A percentile compares a stretch with the other conserved stretches of the same genome.
These are phyloP conservation scores for Metopolophium dirhodum DNA, from an alignment of 1,140 invertebrate genomes.

Conservation along the genomic window DNA sequence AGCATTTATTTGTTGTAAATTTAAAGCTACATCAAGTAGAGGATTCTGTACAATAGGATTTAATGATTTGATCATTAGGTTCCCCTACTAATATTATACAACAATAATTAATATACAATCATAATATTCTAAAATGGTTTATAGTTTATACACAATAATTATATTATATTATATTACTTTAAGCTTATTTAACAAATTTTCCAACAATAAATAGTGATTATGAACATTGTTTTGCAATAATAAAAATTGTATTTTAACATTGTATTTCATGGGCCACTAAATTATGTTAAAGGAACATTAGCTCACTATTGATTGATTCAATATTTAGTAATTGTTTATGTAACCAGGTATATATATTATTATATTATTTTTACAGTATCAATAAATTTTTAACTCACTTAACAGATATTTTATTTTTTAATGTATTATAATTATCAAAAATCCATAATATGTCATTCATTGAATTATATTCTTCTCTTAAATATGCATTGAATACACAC, in stretches of 20 bases:
- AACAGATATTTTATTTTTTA: conserved; percentile 59
- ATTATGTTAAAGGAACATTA: too few species aligned
- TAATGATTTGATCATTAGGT: too few species aligned
- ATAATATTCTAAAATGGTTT: background rate
- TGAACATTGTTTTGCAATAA: background rate
- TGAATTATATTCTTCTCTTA: conserved; percentile 91
- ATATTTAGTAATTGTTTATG: background rate
- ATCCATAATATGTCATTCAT: conserved; percentile 84
- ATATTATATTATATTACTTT: background rate
- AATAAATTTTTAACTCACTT: background rate
- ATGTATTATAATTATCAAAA: conserved; percentile 66
- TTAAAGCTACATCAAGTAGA: too few species aligned
- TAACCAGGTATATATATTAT: background rate
- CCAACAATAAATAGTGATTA: background rate
- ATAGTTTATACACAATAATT: background rate
- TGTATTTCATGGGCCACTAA: too few species aligned
- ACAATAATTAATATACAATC: background rate
- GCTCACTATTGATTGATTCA: too few species aligned
- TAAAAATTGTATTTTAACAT: background rate
- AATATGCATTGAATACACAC: conserved; percentile 83
- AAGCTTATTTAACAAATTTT: background rate
- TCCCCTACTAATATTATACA: background rate
- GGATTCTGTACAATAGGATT: too few species aligned
- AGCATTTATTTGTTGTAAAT: background rate
- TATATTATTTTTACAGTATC: background rate